Conservation (phyloP, 2,797 vertebrate species). For the Halcyon chelicuti region DNA sequence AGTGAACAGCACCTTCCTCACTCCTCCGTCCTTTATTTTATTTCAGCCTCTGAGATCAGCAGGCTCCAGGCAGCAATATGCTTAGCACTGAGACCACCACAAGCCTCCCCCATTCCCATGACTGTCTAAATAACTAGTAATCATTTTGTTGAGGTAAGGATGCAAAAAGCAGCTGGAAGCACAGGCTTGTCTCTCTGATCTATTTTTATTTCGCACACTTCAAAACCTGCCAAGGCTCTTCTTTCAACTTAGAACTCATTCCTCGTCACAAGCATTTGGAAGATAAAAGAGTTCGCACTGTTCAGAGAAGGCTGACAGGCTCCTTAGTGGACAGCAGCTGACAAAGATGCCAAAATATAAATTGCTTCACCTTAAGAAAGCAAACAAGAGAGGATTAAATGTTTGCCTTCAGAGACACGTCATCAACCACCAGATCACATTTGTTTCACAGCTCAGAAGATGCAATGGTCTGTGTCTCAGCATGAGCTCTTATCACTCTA, state of each 20-base stretch:
- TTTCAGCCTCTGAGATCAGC: neutral
- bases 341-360: neutral
- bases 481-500: neutral
- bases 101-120: neutral
- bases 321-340: neutral
- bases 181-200: neutral
- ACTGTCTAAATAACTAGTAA: neutral
- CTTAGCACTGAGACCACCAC: neutral
- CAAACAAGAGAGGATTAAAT: slow-evolving; percentile 11
- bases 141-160: neutral
- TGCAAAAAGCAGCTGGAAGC: slow-evolving; percentile 13
- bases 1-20: neutral
- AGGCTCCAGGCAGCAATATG: neutral
- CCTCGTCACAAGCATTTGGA: neutral
- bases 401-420: neutral
- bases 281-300: neutral
- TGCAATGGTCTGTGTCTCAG: neutral
- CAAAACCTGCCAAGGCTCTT: slow-evolving; percentile 14
- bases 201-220: slow-evolving; percentile 26
- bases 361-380: slow-evolving; percentile 15
- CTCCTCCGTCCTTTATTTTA: neutral
- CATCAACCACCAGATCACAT: neutral
- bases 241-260: neutral
- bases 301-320: neutral
- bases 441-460: neutral